phyloP scores from a whole-genome alignment of 2,113 vertebrate species.

The Columba janthina region DNA sequence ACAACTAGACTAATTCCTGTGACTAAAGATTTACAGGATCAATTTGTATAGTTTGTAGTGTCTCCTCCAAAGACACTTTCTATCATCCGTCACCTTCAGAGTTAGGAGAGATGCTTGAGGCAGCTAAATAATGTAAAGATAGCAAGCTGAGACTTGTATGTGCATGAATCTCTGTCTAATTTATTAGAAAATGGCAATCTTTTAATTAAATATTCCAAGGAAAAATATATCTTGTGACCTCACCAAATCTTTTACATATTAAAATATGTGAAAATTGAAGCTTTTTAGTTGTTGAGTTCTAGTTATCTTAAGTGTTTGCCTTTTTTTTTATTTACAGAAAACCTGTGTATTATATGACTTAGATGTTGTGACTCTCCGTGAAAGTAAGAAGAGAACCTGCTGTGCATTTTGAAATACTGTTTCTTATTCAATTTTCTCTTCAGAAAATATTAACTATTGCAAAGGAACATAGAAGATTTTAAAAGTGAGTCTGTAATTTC shows the following conservation, averaged over 20 bases:
- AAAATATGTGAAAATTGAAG: background rate
- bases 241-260: background rate
- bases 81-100: background rate
- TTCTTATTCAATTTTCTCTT: background rate
- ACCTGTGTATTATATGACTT: slow-evolving; percentile 41
- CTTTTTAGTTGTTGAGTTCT: background rate
- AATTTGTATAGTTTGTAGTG: background rate
- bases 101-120: background rate
- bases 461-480: background rate
- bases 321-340: slow-evolving; percentile 60
- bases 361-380: slow-evolving; percentile 51
- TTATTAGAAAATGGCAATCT: background rate
- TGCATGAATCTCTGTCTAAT: background rate
- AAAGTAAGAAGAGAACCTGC: slow-evolving; percentile 62
- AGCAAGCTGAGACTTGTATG: background rate
- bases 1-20: background rate
- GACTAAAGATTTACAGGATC: background rate
- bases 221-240: background rate
- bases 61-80: background rate
- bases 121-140: background rate
- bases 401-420: slow-evolving; percentile 44
- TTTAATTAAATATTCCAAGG: background rate
- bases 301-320: background rate
- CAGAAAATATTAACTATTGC: background rate
- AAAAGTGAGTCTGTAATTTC: background rate